Percentiles rank a stretch among this genome's conserved stretches.
phyloP scores from a whole-genome alignment of 2,797 vertebrate species.

The Salmo trutta region DNA sequence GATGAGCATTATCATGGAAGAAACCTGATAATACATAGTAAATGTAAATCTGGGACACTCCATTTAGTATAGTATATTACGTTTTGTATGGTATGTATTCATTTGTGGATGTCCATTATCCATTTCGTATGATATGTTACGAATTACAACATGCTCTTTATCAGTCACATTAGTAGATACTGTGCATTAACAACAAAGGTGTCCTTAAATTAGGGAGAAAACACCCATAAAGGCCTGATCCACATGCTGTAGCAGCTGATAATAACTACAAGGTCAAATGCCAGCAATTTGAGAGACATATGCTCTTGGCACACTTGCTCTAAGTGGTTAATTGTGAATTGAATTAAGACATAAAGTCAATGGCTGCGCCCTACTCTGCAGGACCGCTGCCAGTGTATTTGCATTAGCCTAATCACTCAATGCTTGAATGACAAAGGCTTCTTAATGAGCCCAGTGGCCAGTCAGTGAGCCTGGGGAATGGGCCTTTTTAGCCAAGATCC shows the following conservation, averaged over 20 bases:
- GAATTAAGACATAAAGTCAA: background rate
- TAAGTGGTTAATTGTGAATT: background rate
- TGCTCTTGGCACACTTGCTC: background rate
- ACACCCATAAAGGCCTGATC: background rate
- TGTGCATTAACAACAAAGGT: background rate
- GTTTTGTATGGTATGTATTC: no score
- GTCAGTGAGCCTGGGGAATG: background rate
- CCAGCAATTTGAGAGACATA: background rate
- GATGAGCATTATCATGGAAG: background rate
- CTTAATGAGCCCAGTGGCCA: slow-evolving; percentile 14
- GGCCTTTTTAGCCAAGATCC: background rate
- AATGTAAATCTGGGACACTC: background rate
- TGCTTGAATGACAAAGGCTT: background rate
- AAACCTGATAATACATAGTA: background rate
- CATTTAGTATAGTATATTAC: no score
- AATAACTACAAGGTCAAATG: background rate
- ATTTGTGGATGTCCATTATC: no score
- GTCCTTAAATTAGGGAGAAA: background rate
- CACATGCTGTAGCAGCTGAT: background rate
- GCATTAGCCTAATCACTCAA: background rate
- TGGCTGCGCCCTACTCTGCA: slow-evolving; percentile 1
- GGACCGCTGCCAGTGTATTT: background rate
- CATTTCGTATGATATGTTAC: no score
- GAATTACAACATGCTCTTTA: background rate
- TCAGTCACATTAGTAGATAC: background rate